Percentiles rank a stretch among this genome's conserved stretches.
These are phyloP conservation scores for Caenorhabditis imperialis DNA, from an alignment of 2,888 invertebrate genomes.

Conservation along the genomic window DNA sequence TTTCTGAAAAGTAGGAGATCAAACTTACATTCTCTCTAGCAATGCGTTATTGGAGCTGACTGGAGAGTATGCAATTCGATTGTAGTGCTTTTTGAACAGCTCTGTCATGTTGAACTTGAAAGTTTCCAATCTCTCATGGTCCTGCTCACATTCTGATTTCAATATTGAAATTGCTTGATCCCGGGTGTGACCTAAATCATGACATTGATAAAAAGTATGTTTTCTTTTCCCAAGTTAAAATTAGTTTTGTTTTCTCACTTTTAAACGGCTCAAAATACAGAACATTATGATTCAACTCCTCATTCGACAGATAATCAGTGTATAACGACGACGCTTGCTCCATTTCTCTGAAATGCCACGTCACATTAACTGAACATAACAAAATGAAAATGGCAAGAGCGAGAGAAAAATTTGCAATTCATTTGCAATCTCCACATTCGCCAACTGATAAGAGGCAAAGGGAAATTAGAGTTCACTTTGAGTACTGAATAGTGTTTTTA, in stretches of 20 bases:
- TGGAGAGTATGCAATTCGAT: constrained; percentile 1
- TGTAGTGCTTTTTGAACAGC: constrained; percentile 18
- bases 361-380: too few relatives aligned
- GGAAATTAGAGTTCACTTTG: too few relatives aligned
- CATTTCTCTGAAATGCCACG: constrained; percentile 14
- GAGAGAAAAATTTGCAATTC: too few relatives aligned
- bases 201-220: too few relatives aligned
- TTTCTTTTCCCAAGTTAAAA: too few relatives aligned
- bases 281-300: constrained; percentile 9
- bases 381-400: background rate
- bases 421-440: too few relatives aligned
- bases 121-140: constrained; percentile 2
- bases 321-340: constrained; percentile 7
- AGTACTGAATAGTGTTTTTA: too few relatives aligned
- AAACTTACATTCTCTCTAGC: constrained; percentile 18
- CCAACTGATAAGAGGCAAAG: too few relatives aligned
- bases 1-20: background rate
- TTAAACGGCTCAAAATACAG: constrained; percentile 24
- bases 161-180: constrained; percentile 14
- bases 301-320: constrained; percentile 2
- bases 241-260: too few relatives aligned
- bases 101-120: constrained; percentile 33
- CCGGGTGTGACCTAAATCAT: constrained; percentile 14
- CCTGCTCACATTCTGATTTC: constrained; percentile 5
- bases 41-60: constrained; percentile 10